Evolutionary conservation across 2,888 invertebrate species (phyloP).

Genomic region (Cosmorhoe ocellata): DNA sequence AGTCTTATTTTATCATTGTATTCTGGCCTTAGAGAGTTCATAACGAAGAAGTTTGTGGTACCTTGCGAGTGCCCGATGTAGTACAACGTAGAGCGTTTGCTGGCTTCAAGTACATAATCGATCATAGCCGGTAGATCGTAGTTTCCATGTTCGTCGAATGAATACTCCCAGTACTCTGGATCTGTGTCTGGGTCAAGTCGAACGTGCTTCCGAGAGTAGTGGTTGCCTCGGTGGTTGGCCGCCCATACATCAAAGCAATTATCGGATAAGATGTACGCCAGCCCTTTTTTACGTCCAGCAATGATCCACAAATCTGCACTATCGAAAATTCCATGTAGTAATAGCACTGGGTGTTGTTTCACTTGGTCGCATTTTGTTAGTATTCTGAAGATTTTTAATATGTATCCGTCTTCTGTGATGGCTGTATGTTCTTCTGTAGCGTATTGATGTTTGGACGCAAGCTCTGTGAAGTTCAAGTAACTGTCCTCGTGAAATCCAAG

Average conservation of each 20-base stretch:
- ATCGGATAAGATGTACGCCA: constrained; percentile 67
- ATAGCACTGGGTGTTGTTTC: constrained; percentile 49
- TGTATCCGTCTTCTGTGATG: constrained; percentile 62
- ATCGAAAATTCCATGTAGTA: constrained; percentile 61
- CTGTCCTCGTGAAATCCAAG: constrained; percentile 64
- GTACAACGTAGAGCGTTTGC: constrained; percentile 79
- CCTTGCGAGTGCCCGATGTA: constrained; percentile 89
- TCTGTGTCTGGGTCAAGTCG: constrained; percentile 63
- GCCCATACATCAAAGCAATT: constrained; percentile 80
- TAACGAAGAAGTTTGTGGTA: constrained; percentile 81
- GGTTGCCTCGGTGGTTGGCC: constrained; percentile 82
- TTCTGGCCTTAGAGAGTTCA: constrained; percentile 77
- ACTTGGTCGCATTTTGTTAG: constrained; percentile 47
- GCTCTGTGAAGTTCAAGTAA: constrained; percentile 62
- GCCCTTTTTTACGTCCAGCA: constrained; percentile 48
- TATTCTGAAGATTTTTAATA: constrained; percentile 56
- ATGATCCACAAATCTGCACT: constrained; percentile 60
- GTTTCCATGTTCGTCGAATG: constrained; percentile 87
- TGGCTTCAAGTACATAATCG: constrained; percentile 58
- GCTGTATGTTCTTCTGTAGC: constrained; percentile 52
- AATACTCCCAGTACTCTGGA: constrained; percentile 77
- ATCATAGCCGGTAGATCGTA: constrained; percentile 87
- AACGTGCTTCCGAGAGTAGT: constrained; percentile 82
- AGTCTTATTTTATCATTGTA: constrained; percentile 82
- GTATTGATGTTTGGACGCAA: constrained; percentile 56